Percentiles rank a stretch among this genome's conserved stretches.
Evolutionary conservation across 2,113 vertebrate species (phyloP).

Genomic region (Chauna torquata): DNA sequence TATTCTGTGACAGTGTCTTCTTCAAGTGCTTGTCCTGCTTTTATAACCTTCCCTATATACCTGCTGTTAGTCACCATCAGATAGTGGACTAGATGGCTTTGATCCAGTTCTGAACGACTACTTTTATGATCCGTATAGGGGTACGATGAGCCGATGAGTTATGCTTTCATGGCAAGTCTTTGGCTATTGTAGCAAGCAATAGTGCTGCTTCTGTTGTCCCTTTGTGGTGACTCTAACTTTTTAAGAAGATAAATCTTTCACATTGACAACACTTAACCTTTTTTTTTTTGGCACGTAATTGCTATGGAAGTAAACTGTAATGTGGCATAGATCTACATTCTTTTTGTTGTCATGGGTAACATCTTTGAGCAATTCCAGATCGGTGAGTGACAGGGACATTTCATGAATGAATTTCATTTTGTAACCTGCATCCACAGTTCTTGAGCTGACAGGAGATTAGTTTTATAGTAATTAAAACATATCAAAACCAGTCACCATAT

Average conservation of each 20-base stretch:
- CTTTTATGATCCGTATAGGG: background rate
- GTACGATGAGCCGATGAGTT: background rate
- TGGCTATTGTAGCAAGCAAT: background rate
- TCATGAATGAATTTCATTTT: background rate
- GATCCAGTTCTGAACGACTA: background rate
- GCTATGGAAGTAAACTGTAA: background rate
- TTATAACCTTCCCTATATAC: background rate
- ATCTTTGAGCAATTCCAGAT: background rate
- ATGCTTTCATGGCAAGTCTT: background rate
- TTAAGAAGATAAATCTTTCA: background rate
- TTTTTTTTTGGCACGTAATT: background rate
- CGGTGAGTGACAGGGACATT: background rate
- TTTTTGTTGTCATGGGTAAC: background rate
- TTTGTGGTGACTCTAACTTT: background rate
- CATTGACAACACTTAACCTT: background rate
- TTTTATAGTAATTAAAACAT: background rate
- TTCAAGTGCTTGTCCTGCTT: background rate
- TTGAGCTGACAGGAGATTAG: background rate
- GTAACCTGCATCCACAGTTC: background rate
- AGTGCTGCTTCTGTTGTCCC: background rate
- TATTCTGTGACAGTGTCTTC: background rate
- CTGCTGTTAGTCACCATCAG: background rate
- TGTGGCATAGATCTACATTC: background rate
- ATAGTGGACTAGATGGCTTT: background rate
- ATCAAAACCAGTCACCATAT: background rate